Conservation (phyloP, 2,797 vertebrate species). For the Tinamus major region DNA sequence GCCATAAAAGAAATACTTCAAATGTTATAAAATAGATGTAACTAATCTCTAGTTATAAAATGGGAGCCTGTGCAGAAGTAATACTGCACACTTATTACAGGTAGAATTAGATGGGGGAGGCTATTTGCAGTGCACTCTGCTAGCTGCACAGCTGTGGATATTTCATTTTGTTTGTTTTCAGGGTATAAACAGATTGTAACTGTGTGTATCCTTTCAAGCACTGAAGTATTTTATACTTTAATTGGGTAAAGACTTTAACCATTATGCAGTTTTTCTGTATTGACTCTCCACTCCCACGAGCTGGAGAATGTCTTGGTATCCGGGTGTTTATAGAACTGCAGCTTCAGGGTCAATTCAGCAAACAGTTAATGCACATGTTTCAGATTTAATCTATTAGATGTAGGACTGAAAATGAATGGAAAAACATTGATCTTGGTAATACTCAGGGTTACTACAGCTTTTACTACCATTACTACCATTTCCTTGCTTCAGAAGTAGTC, state of each 20-base stretch:
- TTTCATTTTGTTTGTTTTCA: background rate
- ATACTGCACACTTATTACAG: background rate
- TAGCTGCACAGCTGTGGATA: background rate
- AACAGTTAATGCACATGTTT: background rate
- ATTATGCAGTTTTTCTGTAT: background rate
- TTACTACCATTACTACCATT: too few relatives aligned
- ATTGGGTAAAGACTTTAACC: background rate
- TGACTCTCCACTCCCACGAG: background rate
- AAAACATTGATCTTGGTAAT: background rate
- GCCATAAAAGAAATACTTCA: background rate
- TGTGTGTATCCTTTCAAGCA: too few relatives aligned
- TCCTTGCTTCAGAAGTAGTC: background rate
- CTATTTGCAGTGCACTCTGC: background rate
- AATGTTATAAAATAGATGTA: background rate
- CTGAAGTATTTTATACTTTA: background rate
- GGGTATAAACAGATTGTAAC: background rate
- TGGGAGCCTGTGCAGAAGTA: fast-evolving
- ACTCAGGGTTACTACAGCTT: fast-evolving
- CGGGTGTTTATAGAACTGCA: background rate
- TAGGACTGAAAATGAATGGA: background rate
- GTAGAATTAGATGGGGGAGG: background rate
- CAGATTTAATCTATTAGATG: background rate
- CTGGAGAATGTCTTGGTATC: background rate
- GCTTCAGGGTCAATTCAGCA: background rate
- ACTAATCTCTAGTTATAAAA: background rate